These are phyloP conservation scores for Sylvicola fuscatus DNA, from an alignment of 2,888 invertebrate genomes.

Conservation along the genomic window DNA sequence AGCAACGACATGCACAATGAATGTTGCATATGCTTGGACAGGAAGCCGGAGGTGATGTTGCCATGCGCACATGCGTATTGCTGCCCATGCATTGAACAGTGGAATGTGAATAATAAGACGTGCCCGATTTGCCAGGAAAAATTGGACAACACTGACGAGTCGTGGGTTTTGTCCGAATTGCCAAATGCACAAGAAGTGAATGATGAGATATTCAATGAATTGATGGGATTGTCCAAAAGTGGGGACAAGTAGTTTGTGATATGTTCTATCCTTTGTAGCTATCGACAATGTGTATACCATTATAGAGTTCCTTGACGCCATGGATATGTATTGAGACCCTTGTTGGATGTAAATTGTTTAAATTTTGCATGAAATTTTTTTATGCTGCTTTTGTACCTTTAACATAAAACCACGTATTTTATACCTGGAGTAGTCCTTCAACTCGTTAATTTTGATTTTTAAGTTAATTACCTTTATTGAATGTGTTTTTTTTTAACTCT, in stretches of 20 bases:
- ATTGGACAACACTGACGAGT: slow-evolving; percentile 38
- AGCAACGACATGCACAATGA: slow-evolving; percentile 19
- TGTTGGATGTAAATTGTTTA: too few relatives aligned
- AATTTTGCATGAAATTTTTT: too few relatives aligned
- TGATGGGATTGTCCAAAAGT: slow-evolving; percentile 15
- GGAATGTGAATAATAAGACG: slow-evolving; percentile 39
- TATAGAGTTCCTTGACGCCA: too few relatives aligned
- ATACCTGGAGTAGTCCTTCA: too few relatives aligned
- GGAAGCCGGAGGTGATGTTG: slow-evolving; percentile 42
- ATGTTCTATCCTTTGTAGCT: too few relatives aligned
- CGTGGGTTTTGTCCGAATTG: slow-evolving; percentile 40
- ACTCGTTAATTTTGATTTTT: too few relatives aligned
- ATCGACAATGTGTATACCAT: too few relatives aligned
- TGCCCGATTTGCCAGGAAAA: slow-evolving; percentile 48
- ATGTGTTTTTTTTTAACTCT: too few relatives aligned
- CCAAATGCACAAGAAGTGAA: slow-evolving; percentile 36
- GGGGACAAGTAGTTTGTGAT: not conserved
- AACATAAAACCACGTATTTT: too few relatives aligned
- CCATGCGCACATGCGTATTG: slow-evolving; percentile 53
- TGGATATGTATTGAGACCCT: too few relatives aligned
- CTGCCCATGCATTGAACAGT: slow-evolving; percentile 46
- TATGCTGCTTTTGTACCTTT: too few relatives aligned
- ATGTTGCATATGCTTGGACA: slow-evolving; percentile 53
- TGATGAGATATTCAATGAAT: slow-evolving; percentile 27
- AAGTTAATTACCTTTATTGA: too few relatives aligned